Conservation (phyloP, 2,888 invertebrate species). For the Amblyjoppa proteus region DNA sequence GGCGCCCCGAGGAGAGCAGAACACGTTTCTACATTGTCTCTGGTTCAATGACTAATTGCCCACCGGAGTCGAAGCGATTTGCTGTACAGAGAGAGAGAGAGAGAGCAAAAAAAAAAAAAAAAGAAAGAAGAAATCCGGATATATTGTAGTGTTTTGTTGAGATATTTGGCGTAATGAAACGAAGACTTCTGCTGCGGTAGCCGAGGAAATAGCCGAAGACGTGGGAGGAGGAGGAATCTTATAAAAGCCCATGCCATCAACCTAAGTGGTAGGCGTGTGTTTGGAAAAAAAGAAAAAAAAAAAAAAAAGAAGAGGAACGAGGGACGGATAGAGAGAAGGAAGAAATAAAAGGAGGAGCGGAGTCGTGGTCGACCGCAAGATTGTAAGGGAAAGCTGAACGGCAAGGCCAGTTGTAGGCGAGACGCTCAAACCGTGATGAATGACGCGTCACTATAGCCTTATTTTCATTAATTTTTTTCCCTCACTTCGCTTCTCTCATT, state of each 20-base stretch:
- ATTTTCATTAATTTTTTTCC: constrained; percentile 17
- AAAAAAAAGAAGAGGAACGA: constrained; percentile 36
- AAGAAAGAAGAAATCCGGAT: neutral
- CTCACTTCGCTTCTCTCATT: constrained; percentile 16
- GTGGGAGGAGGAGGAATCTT: constrained; percentile 56
- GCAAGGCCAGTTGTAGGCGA: constrained; percentile 50
- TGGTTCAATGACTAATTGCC: neutral
- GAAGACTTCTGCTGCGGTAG: constrained; percentile 45
- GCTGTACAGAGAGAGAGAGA: neutral
- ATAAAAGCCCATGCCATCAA: constrained; percentile 60
- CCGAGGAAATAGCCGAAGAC: constrained; percentile 31
- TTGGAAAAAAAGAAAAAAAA: constrained; percentile 56
- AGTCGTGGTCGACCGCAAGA: constrained; percentile 79
- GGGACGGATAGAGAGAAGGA: constrained; percentile 50
- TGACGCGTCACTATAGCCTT: constrained; percentile 51
- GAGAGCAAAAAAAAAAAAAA: neutral
- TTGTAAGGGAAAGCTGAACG: constrained; percentile 69
- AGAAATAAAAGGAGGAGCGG: constrained; percentile 52
- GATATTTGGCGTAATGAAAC: constrained; percentile 56
- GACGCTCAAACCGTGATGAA: constrained; percentile 51
- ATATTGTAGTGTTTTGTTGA: neutral
- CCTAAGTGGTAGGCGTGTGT: constrained; percentile 66
- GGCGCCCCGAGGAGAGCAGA: neutral
- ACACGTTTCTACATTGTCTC: constrained; percentile 9
- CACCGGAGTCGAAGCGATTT: neutral